Evolutionary conservation across 2,113 vertebrate genomes (phyloP).

Genomic region (Phyllostomus hastatus): DNA sequence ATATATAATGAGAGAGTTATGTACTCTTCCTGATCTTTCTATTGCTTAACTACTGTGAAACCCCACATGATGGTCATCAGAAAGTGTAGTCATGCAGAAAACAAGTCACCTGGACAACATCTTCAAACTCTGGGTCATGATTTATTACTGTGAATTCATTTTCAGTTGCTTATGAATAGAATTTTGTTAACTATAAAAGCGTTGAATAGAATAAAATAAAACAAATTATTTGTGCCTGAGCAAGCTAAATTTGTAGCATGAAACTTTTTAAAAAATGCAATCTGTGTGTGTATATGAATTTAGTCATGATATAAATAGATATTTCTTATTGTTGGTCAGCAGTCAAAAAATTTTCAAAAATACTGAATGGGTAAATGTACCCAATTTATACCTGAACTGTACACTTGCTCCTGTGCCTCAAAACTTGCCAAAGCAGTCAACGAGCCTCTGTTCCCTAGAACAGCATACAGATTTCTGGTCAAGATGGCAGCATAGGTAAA

Average conservation of each 20-base stretch:
- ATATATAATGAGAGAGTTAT: background rate
- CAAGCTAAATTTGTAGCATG: background rate
- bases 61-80: background rate
- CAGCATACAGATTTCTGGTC: no score
- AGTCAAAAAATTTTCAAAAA: background rate
- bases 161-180: background rate
- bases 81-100: background rate
- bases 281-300: background rate
- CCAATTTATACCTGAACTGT: background rate
- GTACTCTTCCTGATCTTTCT: background rate
- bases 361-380: background rate
- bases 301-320: background rate
- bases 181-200: background rate
- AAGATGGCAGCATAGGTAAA: no score
- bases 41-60: background rate
- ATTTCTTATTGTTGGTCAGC: background rate
- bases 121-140: background rate
- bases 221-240: background rate
- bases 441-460: no score
- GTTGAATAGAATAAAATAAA: background rate
- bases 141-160: background rate
- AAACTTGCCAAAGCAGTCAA: background rate
- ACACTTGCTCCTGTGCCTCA: background rate
- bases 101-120: background rate
- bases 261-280: background rate